Conservation (phyloP, 1,140 invertebrate species). For the Ganaspis sp. region DNA sequence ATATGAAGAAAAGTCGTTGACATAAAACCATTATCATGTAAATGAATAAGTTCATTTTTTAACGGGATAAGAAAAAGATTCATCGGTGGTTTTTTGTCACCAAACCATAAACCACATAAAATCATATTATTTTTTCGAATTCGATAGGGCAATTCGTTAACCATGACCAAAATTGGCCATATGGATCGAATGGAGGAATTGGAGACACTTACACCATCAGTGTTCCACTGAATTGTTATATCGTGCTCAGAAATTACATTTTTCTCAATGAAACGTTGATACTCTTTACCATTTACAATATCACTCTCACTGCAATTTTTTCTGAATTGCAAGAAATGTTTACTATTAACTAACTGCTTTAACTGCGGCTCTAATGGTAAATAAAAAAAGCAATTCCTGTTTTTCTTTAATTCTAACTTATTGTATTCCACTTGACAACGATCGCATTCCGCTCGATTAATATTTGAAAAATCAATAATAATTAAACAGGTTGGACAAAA, state of each 20-base stretch:
- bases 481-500: background rate
- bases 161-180: conserved; percentile 29
- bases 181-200: conserved; percentile 32
- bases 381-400: background rate
- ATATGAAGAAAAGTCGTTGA: too few species aligned
- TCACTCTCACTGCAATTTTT: background rate
- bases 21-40: too few species aligned
- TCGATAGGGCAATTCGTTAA: conserved; percentile 40
- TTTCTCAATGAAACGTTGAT: background rate
- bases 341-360: background rate
- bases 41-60: too few species aligned
- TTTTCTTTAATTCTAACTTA: background rate
- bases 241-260: conserved; percentile 36
- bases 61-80: too few species aligned
- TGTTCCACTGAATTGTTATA: conserved; percentile 34
- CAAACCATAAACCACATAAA: conserved; percentile 40
- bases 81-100: background rate
- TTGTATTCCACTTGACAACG: background rate
- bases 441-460: background rate
- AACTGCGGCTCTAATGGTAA: background rate
- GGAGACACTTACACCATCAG: too few species aligned
- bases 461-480: background rate
- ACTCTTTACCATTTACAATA: background rate
- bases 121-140: conserved; percentile 42
- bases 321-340: background rate